phyloP scores from a whole-genome alignment of 2,797 vertebrate genomes.

The Phoeniculus purpureus region DNA sequence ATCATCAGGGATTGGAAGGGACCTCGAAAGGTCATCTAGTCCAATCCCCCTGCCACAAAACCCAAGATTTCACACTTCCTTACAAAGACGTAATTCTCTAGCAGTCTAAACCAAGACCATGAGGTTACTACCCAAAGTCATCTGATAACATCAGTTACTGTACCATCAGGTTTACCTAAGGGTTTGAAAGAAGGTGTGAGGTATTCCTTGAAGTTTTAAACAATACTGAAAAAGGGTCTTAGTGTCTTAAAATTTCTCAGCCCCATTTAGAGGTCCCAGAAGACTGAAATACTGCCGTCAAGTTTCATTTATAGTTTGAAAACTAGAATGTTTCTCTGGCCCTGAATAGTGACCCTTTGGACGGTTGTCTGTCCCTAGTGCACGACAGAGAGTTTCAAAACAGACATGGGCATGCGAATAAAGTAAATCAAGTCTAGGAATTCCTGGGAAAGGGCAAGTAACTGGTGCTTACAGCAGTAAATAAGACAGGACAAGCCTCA shows the following conservation, averaged over 20 bases:
- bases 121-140: background rate
- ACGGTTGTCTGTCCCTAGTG: background rate
- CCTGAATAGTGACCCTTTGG: background rate
- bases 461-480: background rate
- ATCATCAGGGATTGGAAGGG: too few relatives aligned
- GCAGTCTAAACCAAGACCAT: background rate
- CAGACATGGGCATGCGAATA: background rate
- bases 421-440: constrained; percentile 25
- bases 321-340: background rate
- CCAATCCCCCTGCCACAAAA: too few relatives aligned
- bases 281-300: background rate
- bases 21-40: too few relatives aligned
- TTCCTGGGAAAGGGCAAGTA: constrained; percentile 33
- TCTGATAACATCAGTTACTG: background rate
- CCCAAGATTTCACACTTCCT: background rate
- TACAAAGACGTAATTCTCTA: background rate
- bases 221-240: background rate
- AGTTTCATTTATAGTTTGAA: constrained; percentile 4
- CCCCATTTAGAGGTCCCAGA: background rate
- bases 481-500: background rate
- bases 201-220: background rate
- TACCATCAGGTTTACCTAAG: background rate
- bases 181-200: background rate
- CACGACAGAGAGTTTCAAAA: constrained; percentile 16
- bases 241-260: background rate